A percentile compares a stretch with the other conserved stretches of the same genome.
Evolutionary conservation across 2,797 vertebrate genomes (phyloP).

Genomic region (Chelmon rostratus): DNA sequence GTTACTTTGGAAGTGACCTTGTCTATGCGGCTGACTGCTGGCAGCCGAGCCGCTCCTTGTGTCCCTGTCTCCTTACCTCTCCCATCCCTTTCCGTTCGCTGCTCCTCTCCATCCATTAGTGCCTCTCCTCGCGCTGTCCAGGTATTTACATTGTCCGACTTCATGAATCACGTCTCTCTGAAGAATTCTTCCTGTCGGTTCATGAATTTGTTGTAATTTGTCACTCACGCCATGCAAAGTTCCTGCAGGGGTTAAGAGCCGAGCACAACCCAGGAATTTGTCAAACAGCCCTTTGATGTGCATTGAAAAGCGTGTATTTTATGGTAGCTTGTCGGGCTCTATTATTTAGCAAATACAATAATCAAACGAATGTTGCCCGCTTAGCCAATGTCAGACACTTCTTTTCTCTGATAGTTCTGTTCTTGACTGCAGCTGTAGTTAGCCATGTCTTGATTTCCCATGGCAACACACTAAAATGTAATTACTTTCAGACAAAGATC

Average conservation of each 20-base stretch:
- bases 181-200: constrained; percentile 36
- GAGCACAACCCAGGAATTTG: constrained; percentile 43
- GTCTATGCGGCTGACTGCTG: constrained; percentile 74
- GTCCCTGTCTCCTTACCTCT: constrained; percentile 76
- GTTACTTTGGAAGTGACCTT: constrained; percentile 86
- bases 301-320: constrained; percentile 43
- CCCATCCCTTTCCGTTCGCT: constrained; percentile 73
- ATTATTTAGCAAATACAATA: constrained; percentile 50
- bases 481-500: constrained; percentile 38
- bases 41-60: constrained; percentile 65
- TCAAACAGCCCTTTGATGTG: constrained; percentile 51
- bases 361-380: constrained; percentile 46
- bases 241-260: constrained; percentile 48
- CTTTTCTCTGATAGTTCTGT: constrained; percentile 23
- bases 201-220: constrained; percentile 49
- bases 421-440: constrained; percentile 48
- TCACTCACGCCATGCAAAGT: constrained; percentile 42
- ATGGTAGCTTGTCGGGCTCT: constrained; percentile 30
- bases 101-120: constrained; percentile 68
- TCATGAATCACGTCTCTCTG: constrained; percentile 37
- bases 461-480: constrained; percentile 10
- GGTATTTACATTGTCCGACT: constrained; percentile 52
- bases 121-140: constrained; percentile 40
- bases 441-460: constrained; percentile 42
- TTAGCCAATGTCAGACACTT: constrained; percentile 16